Evolutionary conservation across 2,113 vertebrate species (phyloP).

Genomic region (Ovibos moschatus): DNA sequence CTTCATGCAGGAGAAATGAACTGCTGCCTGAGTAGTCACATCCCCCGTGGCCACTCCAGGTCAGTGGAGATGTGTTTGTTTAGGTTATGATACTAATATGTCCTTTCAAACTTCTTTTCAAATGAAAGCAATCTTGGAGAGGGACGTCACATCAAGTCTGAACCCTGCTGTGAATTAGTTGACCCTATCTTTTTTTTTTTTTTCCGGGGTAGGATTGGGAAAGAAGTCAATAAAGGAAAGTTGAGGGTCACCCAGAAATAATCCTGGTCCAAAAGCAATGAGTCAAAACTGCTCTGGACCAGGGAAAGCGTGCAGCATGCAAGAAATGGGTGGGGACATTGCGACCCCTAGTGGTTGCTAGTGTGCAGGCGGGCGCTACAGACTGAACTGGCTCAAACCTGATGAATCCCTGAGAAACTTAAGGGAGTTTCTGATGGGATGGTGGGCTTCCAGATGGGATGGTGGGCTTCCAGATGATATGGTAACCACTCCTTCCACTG

Average conservation of each 20-base stretch:
- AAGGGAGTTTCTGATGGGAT: neutral
- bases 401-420: neutral
- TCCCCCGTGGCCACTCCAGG: neutral
- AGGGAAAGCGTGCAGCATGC: neutral
- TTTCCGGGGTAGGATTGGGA: neutral
- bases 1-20: neutral
- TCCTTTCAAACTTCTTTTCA: neutral
- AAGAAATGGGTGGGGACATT: neutral
- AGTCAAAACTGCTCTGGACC: neutral
- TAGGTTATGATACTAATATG: neutral
- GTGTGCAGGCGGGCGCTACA: neutral
- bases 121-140: neutral
- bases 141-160: neutral
- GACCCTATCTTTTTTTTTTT: neutral
- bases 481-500: neutral
- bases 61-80: neutral
- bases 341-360: slow-evolving; percentile 2
- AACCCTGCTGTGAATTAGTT: neutral
- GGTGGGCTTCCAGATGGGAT: neutral
- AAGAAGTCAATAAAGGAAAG: slow-evolving; percentile 24
- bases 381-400: neutral
- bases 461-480: neutral
- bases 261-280: neutral
- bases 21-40: neutral
- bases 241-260: neutral